Evolutionary conservation across 2,797 vertebrate genomes (phyloP), one percentile per base, ranked within the genome.

Genomic region (Cyclura pinguis): DNA sequence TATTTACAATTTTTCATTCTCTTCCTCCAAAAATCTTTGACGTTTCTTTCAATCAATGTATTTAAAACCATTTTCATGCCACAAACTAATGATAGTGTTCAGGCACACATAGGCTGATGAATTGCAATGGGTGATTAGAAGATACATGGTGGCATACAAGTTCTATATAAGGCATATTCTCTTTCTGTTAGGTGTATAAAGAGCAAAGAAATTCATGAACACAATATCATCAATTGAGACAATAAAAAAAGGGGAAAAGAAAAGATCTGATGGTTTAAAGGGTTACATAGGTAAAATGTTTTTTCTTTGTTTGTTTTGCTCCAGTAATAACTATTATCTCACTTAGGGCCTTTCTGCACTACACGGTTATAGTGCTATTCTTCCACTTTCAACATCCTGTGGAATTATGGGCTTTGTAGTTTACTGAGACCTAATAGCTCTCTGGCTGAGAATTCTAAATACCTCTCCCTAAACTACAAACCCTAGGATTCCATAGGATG

Each of bases 1-100:
- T 93, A 92, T 88, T 96, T 96, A 95, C 89, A 94, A 95, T 96
- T 96, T 96, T 97, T 97, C 94, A 96, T 95, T 87, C 50, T 96
- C 96, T 84, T 1, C 67, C 91, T 90, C 57, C 93, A 90, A 91
- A 35, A 93, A 62, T 91, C 94, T 89, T 91, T 94, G 88, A 93
- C 93, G 93, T 86, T 96, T 88, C 93, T 95, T 64, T 86, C 16
- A 62, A 82, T n/a, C 67, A 96, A 95, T 94, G 91, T 89, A 52
- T 87, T 93, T 93, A 95, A 84, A 94, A 94, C 92, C 93, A 88
- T 95, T 91, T 93, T 80, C 64, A 85, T 84, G 90, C 88, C 89
- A 96, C 96, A 95, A 89, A 85, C n/a, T 93, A 93, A 94, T 78
- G 77, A 93, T 62, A 90, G 91, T 89, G 89, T 93, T 35, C 32